Evolutionary conservation across 2,888 invertebrate genomes (phyloP).

Genomic region (Polymixis lichenea): DNA sequence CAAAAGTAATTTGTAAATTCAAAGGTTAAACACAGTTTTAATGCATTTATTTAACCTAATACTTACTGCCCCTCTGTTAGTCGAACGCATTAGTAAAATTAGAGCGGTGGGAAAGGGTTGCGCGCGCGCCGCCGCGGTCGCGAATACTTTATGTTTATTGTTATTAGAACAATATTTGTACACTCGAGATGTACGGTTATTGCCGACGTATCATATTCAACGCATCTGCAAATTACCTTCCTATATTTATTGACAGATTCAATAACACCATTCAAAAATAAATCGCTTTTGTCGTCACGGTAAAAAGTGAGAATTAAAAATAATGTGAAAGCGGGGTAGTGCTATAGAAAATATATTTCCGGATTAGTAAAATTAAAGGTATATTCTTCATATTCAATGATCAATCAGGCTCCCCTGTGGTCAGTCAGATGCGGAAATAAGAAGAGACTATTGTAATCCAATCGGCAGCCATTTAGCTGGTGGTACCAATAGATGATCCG

Average conservation of each 20-base stretch:
- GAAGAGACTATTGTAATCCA: constrained; percentile 76
- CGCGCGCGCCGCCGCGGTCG: constrained; percentile 66
- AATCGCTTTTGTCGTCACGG: constrained; percentile 33
- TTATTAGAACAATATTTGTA: constrained; percentile 90
- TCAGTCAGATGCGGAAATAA: constrained; percentile 79
- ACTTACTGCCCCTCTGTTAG: constrained; percentile 84
- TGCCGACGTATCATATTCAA: constrained; percentile 75
- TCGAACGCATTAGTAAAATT: constrained; percentile 89
- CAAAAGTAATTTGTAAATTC: constrained; percentile 82
- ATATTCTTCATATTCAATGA: constrained; percentile 82
- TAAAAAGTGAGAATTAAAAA: constrained; percentile 58
- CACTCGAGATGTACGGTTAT: constrained; percentile 87
- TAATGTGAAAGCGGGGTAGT: constrained; percentile 57
- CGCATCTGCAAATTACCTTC: constrained; percentile 63
- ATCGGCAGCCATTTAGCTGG: constrained; percentile 75
- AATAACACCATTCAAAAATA: constrained; percentile 34
- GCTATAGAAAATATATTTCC: constrained; percentile 62
- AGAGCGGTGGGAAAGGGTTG: constrained; percentile 90
- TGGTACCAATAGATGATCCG: constrained; percentile 66
- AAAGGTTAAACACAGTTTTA: constrained; percentile 81
- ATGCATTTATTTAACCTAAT: constrained; percentile 84
- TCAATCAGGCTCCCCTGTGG: constrained; percentile 82
- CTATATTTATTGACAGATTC: constrained; percentile 46
- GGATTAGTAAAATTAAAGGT: constrained; percentile 80
- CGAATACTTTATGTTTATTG: constrained; percentile 88